Evolutionary conservation across 53 echinoderm and acorn worm species (phyloP).

Genomic region (Apostichopus leukothele): DNA sequence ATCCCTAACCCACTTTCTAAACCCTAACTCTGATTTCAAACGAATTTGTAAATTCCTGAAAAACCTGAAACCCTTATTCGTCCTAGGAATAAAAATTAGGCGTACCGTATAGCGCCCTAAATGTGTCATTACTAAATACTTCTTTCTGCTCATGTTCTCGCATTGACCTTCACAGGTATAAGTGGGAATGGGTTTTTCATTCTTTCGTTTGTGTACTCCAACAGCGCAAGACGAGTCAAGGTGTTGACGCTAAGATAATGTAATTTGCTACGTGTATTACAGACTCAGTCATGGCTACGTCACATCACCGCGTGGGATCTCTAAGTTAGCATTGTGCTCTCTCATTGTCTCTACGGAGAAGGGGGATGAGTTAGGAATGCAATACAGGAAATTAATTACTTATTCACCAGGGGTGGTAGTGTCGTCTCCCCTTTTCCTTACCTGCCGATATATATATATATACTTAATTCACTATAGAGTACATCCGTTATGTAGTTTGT

Average conservation of each 20-base stretch:
- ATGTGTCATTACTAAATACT: too few relatives aligned
- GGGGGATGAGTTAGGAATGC: constrained; percentile 19
- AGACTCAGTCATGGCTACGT: constrained; percentile 31
- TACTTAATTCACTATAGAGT: background rate
- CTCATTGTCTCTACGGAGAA: constrained; percentile 6
- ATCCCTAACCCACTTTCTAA: too few relatives aligned
- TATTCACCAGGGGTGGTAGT: constrained; percentile 13
- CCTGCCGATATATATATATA: too few relatives aligned
- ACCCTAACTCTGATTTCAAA: too few relatives aligned
- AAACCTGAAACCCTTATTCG: too few relatives aligned
- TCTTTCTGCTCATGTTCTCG: too few relatives aligned
- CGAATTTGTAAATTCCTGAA: too few relatives aligned
- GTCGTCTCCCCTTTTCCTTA: background rate
- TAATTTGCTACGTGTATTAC: constrained; percentile 37
- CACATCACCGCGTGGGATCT: constrained; percentile 40
- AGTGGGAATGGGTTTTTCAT: background rate
- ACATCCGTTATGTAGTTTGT: background rate
- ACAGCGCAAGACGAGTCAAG: constrained; percentile 41
- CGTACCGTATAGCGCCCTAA: too few relatives aligned
- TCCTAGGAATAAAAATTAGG: too few relatives aligned
- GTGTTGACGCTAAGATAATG: constrained; percentile 38
- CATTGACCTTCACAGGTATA: constrained; percentile 4
- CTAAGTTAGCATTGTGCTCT: constrained; percentile 7
- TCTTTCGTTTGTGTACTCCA: constrained; percentile 5
- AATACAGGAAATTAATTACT: constrained; percentile 38